Evolutionary conservation across 2,113 vertebrate species (phyloP).

Genomic region (Microcebus ravelobensis): DNA sequence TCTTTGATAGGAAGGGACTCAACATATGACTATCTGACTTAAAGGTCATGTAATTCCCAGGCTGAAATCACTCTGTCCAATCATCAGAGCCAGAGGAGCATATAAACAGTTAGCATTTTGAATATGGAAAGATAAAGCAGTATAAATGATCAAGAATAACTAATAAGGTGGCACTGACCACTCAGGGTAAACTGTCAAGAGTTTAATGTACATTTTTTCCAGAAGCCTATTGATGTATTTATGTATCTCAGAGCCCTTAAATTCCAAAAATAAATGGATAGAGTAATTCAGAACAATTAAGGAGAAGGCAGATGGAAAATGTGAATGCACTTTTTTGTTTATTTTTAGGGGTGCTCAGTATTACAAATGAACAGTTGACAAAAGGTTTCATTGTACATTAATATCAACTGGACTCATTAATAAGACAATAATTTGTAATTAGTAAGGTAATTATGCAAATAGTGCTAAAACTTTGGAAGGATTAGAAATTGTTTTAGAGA

Average conservation of each 20-base stretch:
- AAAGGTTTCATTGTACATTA: background rate
- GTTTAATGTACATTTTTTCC: background rate
- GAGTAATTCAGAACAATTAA: slow-evolving; percentile 4
- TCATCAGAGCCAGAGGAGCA: background rate
- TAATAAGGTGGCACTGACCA: background rate
- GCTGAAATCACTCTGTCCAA: background rate
- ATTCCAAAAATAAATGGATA: background rate
- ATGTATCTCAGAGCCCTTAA: background rate
- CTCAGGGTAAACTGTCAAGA: background rate
- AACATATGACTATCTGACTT: background rate
- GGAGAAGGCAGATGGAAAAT: background rate
- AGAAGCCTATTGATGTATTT: background rate
- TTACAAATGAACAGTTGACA: background rate
- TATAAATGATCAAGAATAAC: background rate
- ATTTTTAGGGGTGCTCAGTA: background rate
- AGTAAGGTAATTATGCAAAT: background rate
- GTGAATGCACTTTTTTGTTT: slow-evolving; percentile 9
- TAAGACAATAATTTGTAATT: background rate
- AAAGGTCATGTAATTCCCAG: background rate
- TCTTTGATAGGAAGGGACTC: background rate
- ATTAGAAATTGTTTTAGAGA: slow-evolving; percentile 46
- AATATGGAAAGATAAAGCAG: background rate
- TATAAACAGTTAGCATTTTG: background rate
- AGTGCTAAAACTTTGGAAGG: background rate
- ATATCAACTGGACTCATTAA: background rate